phyloP scores from a whole-genome alignment of 2,113 vertebrate genomes.

The Phyllostomus discolor region DNA sequence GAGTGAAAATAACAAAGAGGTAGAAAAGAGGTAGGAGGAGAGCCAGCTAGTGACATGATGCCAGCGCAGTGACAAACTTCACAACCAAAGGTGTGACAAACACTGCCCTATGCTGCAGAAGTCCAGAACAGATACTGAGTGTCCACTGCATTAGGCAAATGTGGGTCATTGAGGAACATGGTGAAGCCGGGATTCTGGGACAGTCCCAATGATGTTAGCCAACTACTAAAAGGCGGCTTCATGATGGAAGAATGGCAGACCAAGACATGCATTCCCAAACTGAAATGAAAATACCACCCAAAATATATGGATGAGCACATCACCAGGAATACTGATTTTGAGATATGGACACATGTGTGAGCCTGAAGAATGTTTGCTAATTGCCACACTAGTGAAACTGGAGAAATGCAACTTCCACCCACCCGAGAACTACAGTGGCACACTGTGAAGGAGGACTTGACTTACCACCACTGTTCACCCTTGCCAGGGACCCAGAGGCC shows the following conservation, averaged over 20 bases:
- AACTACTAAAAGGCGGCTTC: background rate
- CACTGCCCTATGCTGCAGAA: background rate
- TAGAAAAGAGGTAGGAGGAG: background rate
- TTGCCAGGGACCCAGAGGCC: background rate
- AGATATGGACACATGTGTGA: background rate
- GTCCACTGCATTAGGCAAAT: background rate
- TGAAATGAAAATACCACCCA: background rate
- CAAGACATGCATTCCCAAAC: background rate
- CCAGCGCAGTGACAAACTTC: background rate
- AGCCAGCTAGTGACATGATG: background rate
- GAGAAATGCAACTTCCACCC: background rate
- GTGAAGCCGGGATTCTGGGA: background rate
- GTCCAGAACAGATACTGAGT: background rate
- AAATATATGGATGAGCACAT: background rate
- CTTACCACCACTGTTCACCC: background rate
- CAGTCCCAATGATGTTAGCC: background rate
- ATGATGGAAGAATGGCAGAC: background rate
- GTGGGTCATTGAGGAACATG: background rate
- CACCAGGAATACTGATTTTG: background rate
- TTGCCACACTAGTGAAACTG: background rate
- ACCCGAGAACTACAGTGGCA: background rate
- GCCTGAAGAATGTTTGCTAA: background rate
- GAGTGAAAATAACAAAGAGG: background rate
- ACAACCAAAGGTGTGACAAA: background rate
- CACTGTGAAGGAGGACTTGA: background rate